Conservation (phyloP, 2,888 invertebrate genomes). For the Thera obeliscata region DNA sequence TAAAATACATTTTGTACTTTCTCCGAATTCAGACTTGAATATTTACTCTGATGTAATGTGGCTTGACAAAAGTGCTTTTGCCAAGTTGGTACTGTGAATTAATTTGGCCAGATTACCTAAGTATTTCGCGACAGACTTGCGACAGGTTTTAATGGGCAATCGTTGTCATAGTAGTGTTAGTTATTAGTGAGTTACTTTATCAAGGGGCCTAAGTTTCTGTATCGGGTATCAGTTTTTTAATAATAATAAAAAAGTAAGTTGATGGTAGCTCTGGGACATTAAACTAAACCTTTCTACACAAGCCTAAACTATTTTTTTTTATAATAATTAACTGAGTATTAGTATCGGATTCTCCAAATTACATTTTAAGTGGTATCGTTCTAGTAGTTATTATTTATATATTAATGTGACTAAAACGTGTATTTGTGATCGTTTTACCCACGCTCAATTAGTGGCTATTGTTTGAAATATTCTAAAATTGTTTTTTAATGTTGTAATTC, state of each 20-base stretch:
- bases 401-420: slow-evolving; percentile 4
- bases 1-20: neutral
- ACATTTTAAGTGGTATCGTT: slow-evolving; percentile 53
- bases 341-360: slow-evolving; percentile 44
- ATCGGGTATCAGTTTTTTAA: no score
- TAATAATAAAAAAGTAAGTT: no score
- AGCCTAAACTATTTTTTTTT: neutral
- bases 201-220: no score
- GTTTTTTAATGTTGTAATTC: neutral
- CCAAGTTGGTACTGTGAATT: neutral
- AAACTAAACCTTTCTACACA: no score
- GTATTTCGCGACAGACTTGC: no score
- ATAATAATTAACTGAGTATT: neutral
- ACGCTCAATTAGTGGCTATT: neutral
- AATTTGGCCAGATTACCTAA: neutral
- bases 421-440: slow-evolving; percentile 4
- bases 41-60: neutral
- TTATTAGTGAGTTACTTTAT: no score
- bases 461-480: neutral
- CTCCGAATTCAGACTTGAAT: neutral
- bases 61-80: neutral
- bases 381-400: slow-evolving; percentile 26
- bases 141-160: neutral
- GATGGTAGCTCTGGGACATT: no score
- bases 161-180: no score